Conservation (phyloP, 2,797 vertebrate genomes). For the Remorina albescens region DNA sequence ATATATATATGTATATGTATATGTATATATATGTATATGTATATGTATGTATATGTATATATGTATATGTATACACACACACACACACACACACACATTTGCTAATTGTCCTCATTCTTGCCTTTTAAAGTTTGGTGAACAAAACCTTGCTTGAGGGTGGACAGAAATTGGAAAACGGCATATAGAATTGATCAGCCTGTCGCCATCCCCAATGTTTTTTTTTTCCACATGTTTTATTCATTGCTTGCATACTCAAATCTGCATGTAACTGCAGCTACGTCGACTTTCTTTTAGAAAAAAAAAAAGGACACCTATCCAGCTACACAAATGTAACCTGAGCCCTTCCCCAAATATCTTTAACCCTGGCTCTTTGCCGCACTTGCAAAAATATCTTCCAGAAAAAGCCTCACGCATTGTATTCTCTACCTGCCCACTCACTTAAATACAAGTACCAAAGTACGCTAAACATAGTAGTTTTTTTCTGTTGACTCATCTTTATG, state of each 20-base stretch:
- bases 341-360: conserved; percentile 56
- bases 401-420: conserved; percentile 52
- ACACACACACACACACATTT: conserved; percentile 44
- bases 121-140: conserved; percentile 56
- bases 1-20: too few relatives aligned
- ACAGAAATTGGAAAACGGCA: conserved; percentile 50
- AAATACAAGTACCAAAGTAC: conserved; percentile 46
- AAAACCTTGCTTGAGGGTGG: conserved; percentile 35
- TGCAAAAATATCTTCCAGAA: conserved; percentile 60
- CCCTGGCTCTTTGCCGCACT: conserved; percentile 43
- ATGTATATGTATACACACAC: too few relatives aligned
- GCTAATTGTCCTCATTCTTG: conserved; percentile 61
- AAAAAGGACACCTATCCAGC: conserved; percentile 30
- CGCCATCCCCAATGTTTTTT: conserved; percentile 10
- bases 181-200: conserved; percentile 24
- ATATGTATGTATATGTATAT: too few relatives aligned
- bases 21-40: too few relatives aligned
- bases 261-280: conserved; percentile 24
- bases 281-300: conserved; percentile 22
- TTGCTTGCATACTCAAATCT: background rate
- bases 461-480: conserved; percentile 64
- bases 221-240: conserved; percentile 13
- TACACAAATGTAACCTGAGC: conserved; percentile 36
- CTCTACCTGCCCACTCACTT: conserved; percentile 66
- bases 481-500: conserved; percentile 77